Evolutionary conservation across 2,113 vertebrate genomes (phyloP).

Genomic region (Camelus bactrianus): DNA sequence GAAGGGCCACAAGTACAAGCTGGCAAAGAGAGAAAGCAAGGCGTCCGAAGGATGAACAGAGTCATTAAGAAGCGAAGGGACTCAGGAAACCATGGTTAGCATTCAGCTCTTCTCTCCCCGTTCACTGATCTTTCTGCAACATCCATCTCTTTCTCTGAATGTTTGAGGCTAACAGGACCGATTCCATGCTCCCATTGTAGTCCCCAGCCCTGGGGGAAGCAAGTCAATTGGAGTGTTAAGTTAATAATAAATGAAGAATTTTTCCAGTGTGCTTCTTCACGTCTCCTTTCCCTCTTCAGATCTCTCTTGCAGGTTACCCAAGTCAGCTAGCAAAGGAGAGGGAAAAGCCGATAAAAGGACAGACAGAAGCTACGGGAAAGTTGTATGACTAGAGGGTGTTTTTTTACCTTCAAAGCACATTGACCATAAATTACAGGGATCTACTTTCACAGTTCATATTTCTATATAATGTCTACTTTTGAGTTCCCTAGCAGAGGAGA

Average conservation of each 20-base stretch:
- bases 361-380: constrained; percentile 22
- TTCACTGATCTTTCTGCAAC: constrained; percentile 39
- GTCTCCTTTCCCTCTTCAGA: constrained; percentile 74
- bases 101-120: constrained; percentile 46
- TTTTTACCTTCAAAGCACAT: constrained; percentile 81
- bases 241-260: constrained; percentile 80
- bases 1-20: background rate
- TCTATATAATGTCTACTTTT: constrained; percentile 48
- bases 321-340: constrained; percentile 63
- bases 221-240: constrained; percentile 76
- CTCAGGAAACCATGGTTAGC: constrained; percentile 32
- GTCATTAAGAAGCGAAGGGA: background rate
- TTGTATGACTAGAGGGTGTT: constrained; percentile 71
- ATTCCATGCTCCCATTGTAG: constrained; percentile 62
- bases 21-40: background rate
- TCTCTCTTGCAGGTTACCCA: constrained; percentile 69
- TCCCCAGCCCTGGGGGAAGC: constrained; percentile 62
- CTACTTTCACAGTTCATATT: constrained; percentile 48
- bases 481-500: constrained; percentile 30
- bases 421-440: constrained; percentile 69
- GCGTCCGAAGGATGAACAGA: background rate
- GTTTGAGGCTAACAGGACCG: constrained; percentile 63
- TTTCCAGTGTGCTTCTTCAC: constrained; percentile 65
- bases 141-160: constrained; percentile 64
- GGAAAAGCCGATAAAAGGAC: constrained; percentile 58